Conservation (phyloP, 2,888 invertebrate genomes). For the Hydropsyche betteni region DNA sequence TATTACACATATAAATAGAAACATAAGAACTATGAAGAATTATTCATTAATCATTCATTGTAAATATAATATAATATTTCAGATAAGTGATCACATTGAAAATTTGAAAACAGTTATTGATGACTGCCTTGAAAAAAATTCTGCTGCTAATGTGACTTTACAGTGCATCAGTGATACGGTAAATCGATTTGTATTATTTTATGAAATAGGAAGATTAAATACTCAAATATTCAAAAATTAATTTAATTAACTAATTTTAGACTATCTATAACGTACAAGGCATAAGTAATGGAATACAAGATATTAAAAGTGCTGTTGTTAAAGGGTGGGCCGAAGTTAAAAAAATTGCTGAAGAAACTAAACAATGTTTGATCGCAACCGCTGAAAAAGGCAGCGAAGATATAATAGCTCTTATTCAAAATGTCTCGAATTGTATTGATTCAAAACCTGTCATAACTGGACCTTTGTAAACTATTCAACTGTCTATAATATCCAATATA, state of each 20-base stretch:
- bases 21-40: too few species aligned
- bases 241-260: not conserved
- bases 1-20: not conserved
- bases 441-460: too few species aligned
- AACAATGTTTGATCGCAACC: not conserved
- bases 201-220: too few species aligned
- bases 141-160: not conserved
- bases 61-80: too few species aligned
- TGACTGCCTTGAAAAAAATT: not conserved
- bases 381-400: not conserved
- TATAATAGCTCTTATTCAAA: not conserved
- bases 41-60: too few species aligned
- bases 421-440: not conserved
- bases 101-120: not conserved
- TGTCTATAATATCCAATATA: too few species aligned
- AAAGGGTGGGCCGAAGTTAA: not conserved
- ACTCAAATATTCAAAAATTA: too few species aligned
- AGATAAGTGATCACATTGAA: not conserved
- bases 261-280: not conserved
- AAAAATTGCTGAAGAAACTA: not conserved
- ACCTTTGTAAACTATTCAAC: too few species aligned
- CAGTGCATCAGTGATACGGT: constrained; percentile 2
- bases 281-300: not conserved
- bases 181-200: not conserved
- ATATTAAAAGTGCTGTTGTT: not conserved